These are phyloP conservation scores for Actinemys pallida DNA, from an alignment of 2,113 vertebrate species.

Conservation along the genomic window DNA sequence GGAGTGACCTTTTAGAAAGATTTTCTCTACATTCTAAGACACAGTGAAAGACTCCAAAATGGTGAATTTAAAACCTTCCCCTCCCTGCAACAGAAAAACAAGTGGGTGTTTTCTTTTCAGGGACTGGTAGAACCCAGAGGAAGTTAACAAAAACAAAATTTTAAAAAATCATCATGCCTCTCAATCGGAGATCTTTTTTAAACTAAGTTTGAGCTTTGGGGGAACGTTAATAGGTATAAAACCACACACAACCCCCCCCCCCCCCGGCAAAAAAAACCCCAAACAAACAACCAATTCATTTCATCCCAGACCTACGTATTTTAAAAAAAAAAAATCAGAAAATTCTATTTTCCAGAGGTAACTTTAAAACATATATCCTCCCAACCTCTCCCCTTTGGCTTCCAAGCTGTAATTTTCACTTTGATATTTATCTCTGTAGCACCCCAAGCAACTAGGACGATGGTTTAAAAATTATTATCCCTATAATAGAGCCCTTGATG, in stretches of 20 bases:
- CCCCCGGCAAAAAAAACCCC: too few relatives aligned
- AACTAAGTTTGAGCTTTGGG: neutral
- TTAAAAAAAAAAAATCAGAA: neutral
- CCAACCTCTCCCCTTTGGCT: neutral
- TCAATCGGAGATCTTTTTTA: neutral
- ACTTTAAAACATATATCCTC: neutral
- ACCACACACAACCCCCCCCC: neutral
- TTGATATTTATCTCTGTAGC: neutral
- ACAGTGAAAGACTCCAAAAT: neutral
- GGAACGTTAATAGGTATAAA: neutral
- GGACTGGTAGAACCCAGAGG: neutral
- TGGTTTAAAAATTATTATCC: neutral
- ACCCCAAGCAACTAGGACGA: neutral
- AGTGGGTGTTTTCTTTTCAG: neutral
- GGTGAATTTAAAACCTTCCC: neutral
- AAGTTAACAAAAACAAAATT: neutral
- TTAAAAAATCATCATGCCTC: neutral
- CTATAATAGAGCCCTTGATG: neutral
- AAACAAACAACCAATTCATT: neutral
- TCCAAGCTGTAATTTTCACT: neutral
- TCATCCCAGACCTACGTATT: neutral
- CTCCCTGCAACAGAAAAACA: neutral
- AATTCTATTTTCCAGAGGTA: neutral
- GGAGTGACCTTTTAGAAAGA: neutral
- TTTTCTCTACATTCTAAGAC: neutral